These are phyloP conservation scores for Asbolus verrucosus DNA, from an alignment of 1,140 invertebrate genomes.

Conservation along the genomic window DNA sequence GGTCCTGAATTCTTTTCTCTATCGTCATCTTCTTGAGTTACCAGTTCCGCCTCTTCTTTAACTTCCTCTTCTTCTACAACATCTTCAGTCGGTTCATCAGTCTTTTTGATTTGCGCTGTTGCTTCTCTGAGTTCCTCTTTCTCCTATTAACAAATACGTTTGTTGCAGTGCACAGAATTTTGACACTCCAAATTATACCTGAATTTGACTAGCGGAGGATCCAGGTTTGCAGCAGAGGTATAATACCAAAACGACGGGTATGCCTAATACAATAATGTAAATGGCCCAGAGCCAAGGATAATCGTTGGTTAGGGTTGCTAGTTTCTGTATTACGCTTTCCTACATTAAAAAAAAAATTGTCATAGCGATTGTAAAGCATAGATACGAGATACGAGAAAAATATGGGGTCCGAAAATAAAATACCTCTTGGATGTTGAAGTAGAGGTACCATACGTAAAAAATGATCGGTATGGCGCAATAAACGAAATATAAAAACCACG, in stretches of 20 bases:
- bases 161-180: too few species aligned
- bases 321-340: conserved; percentile 84
- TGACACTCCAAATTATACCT: conserved; percentile 52
- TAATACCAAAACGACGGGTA: conserved; percentile 83
- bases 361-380: conserved; percentile 16
- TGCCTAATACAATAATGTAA: conserved; percentile 83
- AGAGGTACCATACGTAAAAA: conserved; percentile 78
- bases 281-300: conserved; percentile 93
- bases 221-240: conserved; percentile 83
- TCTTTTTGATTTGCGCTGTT: conserved; percentile 73
- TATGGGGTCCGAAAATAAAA: conserved; percentile 33
- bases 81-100: conserved; percentile 70
- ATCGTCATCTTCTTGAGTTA: conserved; percentile 64
- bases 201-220: conserved; percentile 64
- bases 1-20: conserved; percentile 62
- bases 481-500: conserved; percentile 81
- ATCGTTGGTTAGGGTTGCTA: conserved; percentile 86
- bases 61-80: conserved; percentile 65
- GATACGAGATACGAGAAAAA: conserved; percentile 39
- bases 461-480: conserved; percentile 80
- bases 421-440: conserved; percentile 77
- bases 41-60: conserved; percentile 66
- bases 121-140: conserved; percentile 60
- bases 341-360: conserved; percentile 66
- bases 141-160: too few species aligned